Conservation (phyloP, 2,888 invertebrate species). For the Drosophila cognata region DNA sequence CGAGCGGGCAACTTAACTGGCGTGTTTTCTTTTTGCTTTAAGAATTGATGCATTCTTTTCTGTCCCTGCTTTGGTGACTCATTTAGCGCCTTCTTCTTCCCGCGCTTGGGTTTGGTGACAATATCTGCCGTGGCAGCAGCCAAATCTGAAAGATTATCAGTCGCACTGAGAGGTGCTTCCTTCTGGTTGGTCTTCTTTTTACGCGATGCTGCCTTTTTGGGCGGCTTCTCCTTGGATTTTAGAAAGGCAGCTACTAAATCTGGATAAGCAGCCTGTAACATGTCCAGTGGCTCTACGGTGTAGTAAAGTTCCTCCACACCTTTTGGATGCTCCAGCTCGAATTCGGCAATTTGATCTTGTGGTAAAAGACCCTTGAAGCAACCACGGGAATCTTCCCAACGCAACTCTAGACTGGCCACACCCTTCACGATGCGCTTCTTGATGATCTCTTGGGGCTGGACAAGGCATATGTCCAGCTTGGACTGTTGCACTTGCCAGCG, state of each 20-base stretch:
- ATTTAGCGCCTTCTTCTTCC: slow-evolving; percentile 70
- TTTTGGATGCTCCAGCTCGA: slow-evolving; percentile 85
- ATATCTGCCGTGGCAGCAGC: slow-evolving; percentile 69
- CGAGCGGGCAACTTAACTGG: slow-evolving; percentile 37
- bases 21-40: slow-evolving; percentile 54
- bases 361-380: slow-evolving; percentile 88
- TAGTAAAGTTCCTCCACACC: slow-evolving; percentile 86
- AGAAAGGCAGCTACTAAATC: slow-evolving; percentile 87
- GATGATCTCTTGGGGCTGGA: slow-evolving; percentile 86
- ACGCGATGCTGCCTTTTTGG: slow-evolving; percentile 84
- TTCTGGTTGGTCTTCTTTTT: slow-evolving; percentile 39
- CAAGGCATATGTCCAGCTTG: slow-evolving; percentile 50
- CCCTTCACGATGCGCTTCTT: slow-evolving; percentile 87
- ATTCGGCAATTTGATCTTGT: slow-evolving; percentile 86
- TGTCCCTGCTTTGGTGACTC: slow-evolving; percentile 79
- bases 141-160: slow-evolving; percentile 66
- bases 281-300: slow-evolving; percentile 89
- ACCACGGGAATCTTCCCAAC: slow-evolving; percentile 88
- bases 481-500: slow-evolving; percentile 88
- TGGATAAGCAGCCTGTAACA: slow-evolving; percentile 88
- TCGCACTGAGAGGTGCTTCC: slow-evolving; percentile 69
- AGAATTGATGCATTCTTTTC: slow-evolving; percentile 83
- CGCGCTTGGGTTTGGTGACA: slow-evolving; percentile 58
- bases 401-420: slow-evolving; percentile 89
- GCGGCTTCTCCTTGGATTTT: slow-evolving; percentile 86